These are phyloP conservation scores for Neelides sp. DNA, from an alignment of 1,140 invertebrate species.

Conservation along the genomic window DNA sequence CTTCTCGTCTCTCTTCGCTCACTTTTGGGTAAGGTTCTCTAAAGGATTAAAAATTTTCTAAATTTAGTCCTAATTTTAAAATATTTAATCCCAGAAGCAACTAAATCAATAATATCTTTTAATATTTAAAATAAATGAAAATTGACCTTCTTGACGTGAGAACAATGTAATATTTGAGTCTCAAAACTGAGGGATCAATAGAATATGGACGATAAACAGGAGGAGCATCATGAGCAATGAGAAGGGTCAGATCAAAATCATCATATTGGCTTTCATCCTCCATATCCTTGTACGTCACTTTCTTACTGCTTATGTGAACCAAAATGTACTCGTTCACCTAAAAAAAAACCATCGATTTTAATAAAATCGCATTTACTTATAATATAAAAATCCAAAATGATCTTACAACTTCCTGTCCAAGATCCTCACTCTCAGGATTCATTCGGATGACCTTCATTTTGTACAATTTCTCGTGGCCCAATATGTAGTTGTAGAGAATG, in stretches of 20 bases:
- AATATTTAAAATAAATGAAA: slow-evolving; percentile 7
- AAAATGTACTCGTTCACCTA: slow-evolving; percentile 43
- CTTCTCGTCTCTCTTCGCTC: slow-evolving; percentile 42
- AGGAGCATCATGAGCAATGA: slow-evolving; percentile 45
- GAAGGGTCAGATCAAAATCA: slow-evolving; percentile 55
- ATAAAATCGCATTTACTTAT: not conserved
- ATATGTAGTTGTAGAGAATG: slow-evolving; percentile 58
- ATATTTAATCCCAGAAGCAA: no score
- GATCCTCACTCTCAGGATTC: slow-evolving; percentile 40
- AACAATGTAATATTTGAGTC: slow-evolving; percentile 59
- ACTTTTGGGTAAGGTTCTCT: slow-evolving; percentile 57
- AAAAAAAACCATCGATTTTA: not conserved
- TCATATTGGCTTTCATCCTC: slow-evolving; percentile 46
- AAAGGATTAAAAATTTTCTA: slow-evolving; percentile 29
- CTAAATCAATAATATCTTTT: no score
- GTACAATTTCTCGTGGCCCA: slow-evolving; percentile 55
- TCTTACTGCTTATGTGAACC: slow-evolving; percentile 46
- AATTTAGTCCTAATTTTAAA: no score
- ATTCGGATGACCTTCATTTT: slow-evolving; percentile 56
- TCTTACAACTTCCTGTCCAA: slow-evolving; percentile 12
- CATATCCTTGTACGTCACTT: slow-evolving; percentile 47
- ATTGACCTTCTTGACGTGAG: slow-evolving; percentile 48
- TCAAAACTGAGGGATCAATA: slow-evolving; percentile 40
- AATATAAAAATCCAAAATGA: no score
- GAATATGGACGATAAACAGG: slow-evolving; percentile 10